Evolutionary conservation across 2,888 invertebrate genomes (phyloP), one percentile per base, ranked within the genome.

Genomic region (Ormyrus labotus): DNA sequence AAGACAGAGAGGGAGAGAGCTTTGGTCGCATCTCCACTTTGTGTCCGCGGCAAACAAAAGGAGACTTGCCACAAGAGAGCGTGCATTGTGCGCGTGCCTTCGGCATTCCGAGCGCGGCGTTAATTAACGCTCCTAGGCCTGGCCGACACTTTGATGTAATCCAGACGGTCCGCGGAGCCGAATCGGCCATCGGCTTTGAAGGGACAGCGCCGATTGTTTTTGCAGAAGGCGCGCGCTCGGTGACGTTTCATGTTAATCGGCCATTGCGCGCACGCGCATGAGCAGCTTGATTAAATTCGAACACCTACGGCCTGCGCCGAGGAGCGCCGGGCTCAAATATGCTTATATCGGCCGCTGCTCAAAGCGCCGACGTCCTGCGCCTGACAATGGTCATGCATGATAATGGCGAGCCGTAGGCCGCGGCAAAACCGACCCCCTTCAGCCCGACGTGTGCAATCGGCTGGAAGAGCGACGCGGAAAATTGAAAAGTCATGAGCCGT

Each of bases 221-320:
- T 81, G 71, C 70, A 63, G 53, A 61, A 67, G 63, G 61, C 13
- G 34, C 13, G 51, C 13, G 51, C 13, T 9, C 19, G 19, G 19
- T 88, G 88, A 87, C 87, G 89, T 90, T 89, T 88, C 88, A 89
- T 88, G 89, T 87, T 88, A 87, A 88, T 71, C 87, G 87, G 85
- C 87, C 89, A 88, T 89, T 84, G 84, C 73, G 83, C 72, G 83
- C 85, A 86, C 84, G 86, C 88, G 88, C 90, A 89, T 87, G 87
- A 89, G 85, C 88, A 87, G 86, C 89, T 90, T 90, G 90, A 90
- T 90, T 90, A 90, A 90, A 90, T 90, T 90, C 90, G 89, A 90
- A 90, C 90, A 89, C 89, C 89, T 89, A 19, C 19, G 19, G 19
- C 19, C 19, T 19, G 19, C 19, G 19, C 9, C 45, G 55, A 10